Conservation (phyloP, 1,140 invertebrate genomes). For the Notospermus geniculatus region DNA sequence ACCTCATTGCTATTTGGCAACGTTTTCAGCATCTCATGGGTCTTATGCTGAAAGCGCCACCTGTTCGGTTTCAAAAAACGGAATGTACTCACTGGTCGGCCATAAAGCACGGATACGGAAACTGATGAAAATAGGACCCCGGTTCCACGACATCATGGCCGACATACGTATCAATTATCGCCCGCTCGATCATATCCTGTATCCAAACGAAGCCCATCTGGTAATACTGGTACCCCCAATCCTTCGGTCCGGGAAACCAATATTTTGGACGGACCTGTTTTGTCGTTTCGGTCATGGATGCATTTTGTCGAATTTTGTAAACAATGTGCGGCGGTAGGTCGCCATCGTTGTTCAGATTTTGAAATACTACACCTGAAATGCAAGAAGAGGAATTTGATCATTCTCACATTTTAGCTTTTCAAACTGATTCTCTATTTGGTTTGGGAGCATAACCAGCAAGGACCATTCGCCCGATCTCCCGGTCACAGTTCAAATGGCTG, state of each 20-base stretch:
- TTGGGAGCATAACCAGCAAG: too few species aligned
- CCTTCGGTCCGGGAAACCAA: conserved; percentile 58
- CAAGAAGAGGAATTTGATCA: too few species aligned
- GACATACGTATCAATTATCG: conserved; percentile 60
- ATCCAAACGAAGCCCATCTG: conserved; percentile 60
- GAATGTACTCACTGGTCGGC: conserved; percentile 67
- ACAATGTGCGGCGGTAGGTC: conserved; percentile 56
- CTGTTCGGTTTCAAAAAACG: too few species aligned
- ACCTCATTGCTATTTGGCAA: too few species aligned
- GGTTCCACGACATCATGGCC: conserved; percentile 50
- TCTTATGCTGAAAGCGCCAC: too few species aligned
- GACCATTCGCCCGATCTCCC: too few species aligned
- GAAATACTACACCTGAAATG: conserved; percentile 58
- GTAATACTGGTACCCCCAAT: conserved; percentile 56
- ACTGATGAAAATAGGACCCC: conserved; percentile 60
- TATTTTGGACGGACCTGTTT: conserved; percentile 54
- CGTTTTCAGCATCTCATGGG: too few species aligned
- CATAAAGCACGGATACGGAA: conserved; percentile 73
- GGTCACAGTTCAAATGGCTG: too few species aligned
- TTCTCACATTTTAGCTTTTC: too few species aligned
- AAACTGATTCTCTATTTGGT: too few species aligned
- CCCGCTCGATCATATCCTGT: conserved; percentile 61
- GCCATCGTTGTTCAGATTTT: conserved; percentile 51
- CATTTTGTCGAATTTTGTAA: conserved; percentile 60
- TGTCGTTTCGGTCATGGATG: conserved; percentile 57